Evolutionary conservation across 2,797 vertebrate genomes (phyloP).

Genomic region (Aldrovandia affinis): DNA sequence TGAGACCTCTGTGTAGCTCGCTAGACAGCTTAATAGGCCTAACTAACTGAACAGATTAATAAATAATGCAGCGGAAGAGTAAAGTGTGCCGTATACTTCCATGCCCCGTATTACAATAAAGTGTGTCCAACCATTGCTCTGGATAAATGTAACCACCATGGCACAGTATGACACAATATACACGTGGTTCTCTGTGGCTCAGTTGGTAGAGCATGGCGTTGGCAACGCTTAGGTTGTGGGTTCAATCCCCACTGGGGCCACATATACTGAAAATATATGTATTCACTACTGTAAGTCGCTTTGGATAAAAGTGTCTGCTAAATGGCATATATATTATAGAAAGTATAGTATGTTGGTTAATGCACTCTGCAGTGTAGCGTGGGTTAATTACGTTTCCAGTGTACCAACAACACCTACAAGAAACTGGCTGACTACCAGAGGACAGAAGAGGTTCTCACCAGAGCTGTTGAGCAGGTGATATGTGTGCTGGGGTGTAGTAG

Average conservation of each 20-base stretch:
- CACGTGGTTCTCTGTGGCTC: no score
- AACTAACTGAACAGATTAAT: background rate
- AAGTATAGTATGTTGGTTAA: background rate
- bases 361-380: background rate
- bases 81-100: background rate
- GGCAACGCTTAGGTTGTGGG: no score
- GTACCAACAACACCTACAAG: background rate
- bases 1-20: background rate
- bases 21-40: background rate
- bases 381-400: background rate
- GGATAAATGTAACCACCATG: background rate
- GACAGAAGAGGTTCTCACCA: background rate
- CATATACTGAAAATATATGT: no score
- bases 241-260: no score
- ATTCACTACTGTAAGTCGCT: no score
- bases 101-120: background rate
- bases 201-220: no score
- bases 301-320: no score
- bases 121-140: background rate
- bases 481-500: background rate
- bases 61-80: background rate
- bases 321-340: no score
- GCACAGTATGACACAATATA: background rate
- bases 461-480: background rate
- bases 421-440: background rate